phyloP scores from a whole-genome alignment of 2,797 vertebrate species.

The Epinephelus awoara region DNA sequence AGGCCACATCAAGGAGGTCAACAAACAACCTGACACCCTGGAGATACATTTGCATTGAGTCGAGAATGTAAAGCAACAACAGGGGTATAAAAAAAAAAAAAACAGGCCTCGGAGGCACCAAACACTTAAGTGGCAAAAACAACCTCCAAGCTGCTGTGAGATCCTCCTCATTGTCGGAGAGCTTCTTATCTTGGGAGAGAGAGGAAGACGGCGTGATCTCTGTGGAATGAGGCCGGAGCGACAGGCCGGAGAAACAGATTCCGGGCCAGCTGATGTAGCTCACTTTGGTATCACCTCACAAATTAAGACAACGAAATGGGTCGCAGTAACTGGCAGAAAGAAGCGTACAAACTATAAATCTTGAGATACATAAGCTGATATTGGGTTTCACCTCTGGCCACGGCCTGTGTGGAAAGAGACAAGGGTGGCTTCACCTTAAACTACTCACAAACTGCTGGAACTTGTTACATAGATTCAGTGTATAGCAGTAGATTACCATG shows the following conservation, averaged over 20 bases:
- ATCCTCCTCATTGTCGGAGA: constrained; percentile 67
- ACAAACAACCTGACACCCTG: constrained; percentile 82
- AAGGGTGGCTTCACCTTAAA: constrained; percentile 35
- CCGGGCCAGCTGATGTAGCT: constrained; percentile 61
- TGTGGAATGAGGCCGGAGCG: constrained; percentile 56
- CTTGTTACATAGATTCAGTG: constrained; percentile 49
- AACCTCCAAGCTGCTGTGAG: constrained; percentile 70
- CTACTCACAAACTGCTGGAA: constrained; percentile 54
- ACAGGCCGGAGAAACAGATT: constrained; percentile 57
- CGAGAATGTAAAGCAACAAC: constrained; percentile 78
- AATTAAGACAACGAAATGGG: constrained; percentile 62
- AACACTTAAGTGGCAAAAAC: constrained; percentile 76
- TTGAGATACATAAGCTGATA: constrained; percentile 30
- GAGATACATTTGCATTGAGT: constrained; percentile 84
- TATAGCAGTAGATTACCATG: constrained; percentile 62
- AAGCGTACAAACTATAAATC: constrained; percentile 61
- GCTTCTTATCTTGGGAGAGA: constrained; percentile 64
- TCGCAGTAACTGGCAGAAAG: constrained; percentile 38
- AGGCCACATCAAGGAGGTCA: constrained; percentile 84
- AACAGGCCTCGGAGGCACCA: constrained; percentile 62
- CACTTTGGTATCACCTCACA: constrained; percentile 69
- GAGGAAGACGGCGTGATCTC: constrained; percentile 46
- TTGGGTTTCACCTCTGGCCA: constrained; percentile 58
- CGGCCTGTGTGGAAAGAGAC: constrained; percentile 36
- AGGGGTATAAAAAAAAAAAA: constrained; percentile 54